phyloP scores from a whole-genome alignment of 2,888 invertebrate genomes.

The Drosophila anceps region DNA sequence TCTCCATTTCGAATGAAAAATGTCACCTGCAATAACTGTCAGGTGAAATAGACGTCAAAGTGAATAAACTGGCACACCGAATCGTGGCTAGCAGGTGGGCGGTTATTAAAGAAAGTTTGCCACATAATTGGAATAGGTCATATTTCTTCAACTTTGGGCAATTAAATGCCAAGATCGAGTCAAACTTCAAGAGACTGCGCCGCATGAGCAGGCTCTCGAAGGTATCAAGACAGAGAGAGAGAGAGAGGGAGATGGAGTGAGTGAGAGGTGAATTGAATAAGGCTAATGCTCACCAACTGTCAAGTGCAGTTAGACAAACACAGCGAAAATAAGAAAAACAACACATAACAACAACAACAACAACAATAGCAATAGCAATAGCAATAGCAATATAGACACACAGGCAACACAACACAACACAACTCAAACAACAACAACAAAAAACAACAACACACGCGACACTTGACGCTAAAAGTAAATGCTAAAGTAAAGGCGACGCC shows the following conservation, averaged over 20 bases:
- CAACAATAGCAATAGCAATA: too few relatives aligned
- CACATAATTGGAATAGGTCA: slow-evolving; percentile 55
- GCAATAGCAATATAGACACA: slow-evolving; percentile 9
- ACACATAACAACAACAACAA: slow-evolving; percentile 3
- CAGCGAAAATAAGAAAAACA: slow-evolving; percentile 45
- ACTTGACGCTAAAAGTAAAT: slow-evolving; percentile 80
- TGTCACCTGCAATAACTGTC: slow-evolving; percentile 59
- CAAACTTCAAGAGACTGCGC: slow-evolving; percentile 19
- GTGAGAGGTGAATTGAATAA: slow-evolving; percentile 70
- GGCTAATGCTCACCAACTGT: slow-evolving; percentile 80
- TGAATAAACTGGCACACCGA: slow-evolving; percentile 10
- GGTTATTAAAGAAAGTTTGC: slow-evolving; percentile 54
- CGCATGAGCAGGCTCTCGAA: neutral
- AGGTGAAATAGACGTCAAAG: slow-evolving; percentile 49
- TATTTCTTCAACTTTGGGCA: slow-evolving; percentile 47
- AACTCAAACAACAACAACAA: slow-evolving; percentile 35
- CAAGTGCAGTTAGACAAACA: slow-evolving; percentile 79
- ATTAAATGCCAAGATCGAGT: slow-evolving; percentile 70
- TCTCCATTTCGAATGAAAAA: neutral
- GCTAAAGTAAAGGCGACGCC: slow-evolving; percentile 65
- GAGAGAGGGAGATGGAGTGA: neutral
- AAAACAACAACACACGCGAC: slow-evolving; percentile 59
- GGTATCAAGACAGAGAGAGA: neutral
- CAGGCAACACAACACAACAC: slow-evolving; percentile 28
- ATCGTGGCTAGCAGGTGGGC: neutral